Base-by-base conservation (phyloP, 2,113 vertebrate species). In the Labeo rohita region DNA sequence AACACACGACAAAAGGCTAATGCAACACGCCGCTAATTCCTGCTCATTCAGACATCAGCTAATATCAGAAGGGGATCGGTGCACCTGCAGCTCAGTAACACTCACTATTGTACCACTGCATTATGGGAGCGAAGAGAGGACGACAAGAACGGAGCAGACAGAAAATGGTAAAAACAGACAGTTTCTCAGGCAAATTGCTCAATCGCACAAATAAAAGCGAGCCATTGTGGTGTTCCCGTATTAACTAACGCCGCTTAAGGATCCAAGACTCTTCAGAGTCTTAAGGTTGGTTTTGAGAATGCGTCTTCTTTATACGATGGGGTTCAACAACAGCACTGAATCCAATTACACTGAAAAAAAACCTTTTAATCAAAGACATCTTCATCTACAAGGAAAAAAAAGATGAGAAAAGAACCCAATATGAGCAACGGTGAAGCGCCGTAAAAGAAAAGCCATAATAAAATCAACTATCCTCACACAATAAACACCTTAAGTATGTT, bases 1-100 rank as follows among this genome's bases (percentile, higher is more conserved):
- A 98, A 98, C 96, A 96, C 95, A 94, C 97, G 96, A 99, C 98
- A 99, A 99, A 99, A 98, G 98, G 97, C 98, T 98, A 98, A 99
- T 99, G 97, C 96, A 98, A 98, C 97, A 97, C 94, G 94, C 95
- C 95, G 95, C 97, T 98, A 98, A 99, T 97, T 97, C 97, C 96
- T 95, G 92, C 96, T 92, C 95, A 96, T 98, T 97, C 97, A 98
- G 95, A 95, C 96, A 97, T 93, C 94, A 95, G 96, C 96, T 97
- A 96, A 95, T 95, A 94, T 95, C 96, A 96, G 97, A 98, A 96
- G 96, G 97, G 96, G 96, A 97, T 97, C 97, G 97, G 97, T 97
- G 98, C 98, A 99, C 97, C 98, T 99, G 98, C 98, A 97, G 97
- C 96, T 97, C 96, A 98, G 98, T 98, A 96, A 96, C 96, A 97